Evolutionary conservation across 2,113 vertebrate species (phyloP), one percentile per base, ranked within the genome.

Genomic region (Callaeas wilsoni): DNA sequence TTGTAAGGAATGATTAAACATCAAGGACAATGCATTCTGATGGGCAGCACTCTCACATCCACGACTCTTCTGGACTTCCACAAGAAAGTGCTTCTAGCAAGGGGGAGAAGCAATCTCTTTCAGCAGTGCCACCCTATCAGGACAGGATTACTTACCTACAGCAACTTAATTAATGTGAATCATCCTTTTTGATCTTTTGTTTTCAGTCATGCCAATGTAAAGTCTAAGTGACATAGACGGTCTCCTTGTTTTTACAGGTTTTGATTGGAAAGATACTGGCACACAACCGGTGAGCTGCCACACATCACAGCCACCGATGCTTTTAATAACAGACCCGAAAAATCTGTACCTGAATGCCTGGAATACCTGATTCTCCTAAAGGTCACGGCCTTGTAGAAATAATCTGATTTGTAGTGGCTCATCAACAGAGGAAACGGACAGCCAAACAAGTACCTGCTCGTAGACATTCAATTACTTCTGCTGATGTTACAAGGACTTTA

Each of bases 401-500:
- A 94, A 90, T 74, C 94, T 55, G 74, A 85, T 92, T 93, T 92
- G 87, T 84, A 71, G 46, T 76, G 42, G 77, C 83, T 89, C 5
- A 41, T 89, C 75, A 93, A 59, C 75, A 84, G 59, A 88, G 81
- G 76, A 85, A 87, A 86, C 33, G 68, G 94, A 93, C 91, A 90
- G 84, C 92, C 96, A 93, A 94, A 81, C 86, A 95, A 93, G 92
- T 68, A 87, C 79, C 87, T 93, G 90, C 68, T 92, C 50, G 44
- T 9, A 96, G 87, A 62, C 64, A 80, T 63, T 85, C 88, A 87
- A 90, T 91, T 90, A 86, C 88, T 94, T 81, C 47, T 13, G 15
- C 64, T 79, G 87, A 73, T 87, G 62, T 80, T 92, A 89, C 88
- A 92, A 93, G 86, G 67, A 91, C 89, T 95, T 97, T 95, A 97